Base-by-base conservation (phyloP, 2,113 vertebrate species). In the Naja naja region DNA sequence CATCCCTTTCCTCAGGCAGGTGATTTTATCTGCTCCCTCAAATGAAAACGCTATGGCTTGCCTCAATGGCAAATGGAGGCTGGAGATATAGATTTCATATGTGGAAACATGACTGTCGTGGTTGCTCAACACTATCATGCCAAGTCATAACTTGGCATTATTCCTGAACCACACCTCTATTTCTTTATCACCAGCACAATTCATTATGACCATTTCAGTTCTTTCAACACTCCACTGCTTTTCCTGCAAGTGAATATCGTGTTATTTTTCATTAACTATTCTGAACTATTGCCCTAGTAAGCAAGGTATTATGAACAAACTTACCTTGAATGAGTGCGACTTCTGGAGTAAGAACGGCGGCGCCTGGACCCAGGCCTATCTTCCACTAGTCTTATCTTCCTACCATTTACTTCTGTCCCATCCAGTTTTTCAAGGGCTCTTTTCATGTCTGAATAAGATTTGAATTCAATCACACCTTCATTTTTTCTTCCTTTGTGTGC, bases 401-500 rank as follows among this genome's bases (percentile, higher is more conserved):
- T 98, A 95, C 99, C 99, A 89, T 99, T 99, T 94, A 99, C 99
- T 97, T 99, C 98, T 1, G 99, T 99, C 96, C 99, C 99, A 9
- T 99, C 99, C 94, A 99, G 97, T 97, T 99, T 99, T 97, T 99
- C 99, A 97, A 99, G 98, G 86, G 99, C 99, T 96, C 99, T 97
- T 97, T 99, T 99, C 99, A 99, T 99, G 96, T 99, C 99, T 1
- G 99, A 98, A 94, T 99, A 99, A 91, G 99, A 98, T 96, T 99
- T 98, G 97, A 99, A 99, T 97, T 99, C 99, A 93, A 99, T 99
- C 94, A 99, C 98, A 18, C 99, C 99, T 97, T 99, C 99, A 86
- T 99, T 99, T 97, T 98, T 98, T 56, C 99, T 98, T 86, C 98
- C 99, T 94, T 99, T 99, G 96, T 99, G 99, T 95, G 99, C 99